Conservation (phyloP, 1,140 invertebrate genomes). For the Daktulosphaira vitifoliae region DNA sequence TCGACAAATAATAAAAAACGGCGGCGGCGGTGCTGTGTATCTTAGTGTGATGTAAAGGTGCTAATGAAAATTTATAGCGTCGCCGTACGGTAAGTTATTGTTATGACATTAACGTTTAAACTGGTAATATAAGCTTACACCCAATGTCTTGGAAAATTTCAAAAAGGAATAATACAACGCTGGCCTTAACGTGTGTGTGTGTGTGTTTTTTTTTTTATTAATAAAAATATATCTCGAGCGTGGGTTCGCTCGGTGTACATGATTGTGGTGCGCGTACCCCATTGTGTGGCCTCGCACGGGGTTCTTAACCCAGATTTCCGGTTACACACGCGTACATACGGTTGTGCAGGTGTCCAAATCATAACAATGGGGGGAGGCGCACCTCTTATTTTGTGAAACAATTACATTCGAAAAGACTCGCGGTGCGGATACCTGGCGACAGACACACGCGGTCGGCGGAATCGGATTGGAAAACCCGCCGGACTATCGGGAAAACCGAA, state of each 20-base stretch:
- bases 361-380: conserved; percentile 25
- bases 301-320: conserved; percentile 17
- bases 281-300: background rate
- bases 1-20: no score
- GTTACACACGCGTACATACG: conserved; percentile 7
- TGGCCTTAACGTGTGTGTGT: no score
- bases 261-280: background rate
- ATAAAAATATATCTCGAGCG: background rate
- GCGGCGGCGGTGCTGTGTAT: no score
- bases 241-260: background rate
- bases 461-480: background rate
- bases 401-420: background rate
- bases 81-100: conserved; percentile 17
- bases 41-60: background rate
- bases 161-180: no score
- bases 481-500: background rate
- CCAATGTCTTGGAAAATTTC: no score
- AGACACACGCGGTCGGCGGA: no score
- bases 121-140: background rate
- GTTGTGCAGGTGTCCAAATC: background rate
- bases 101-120: conserved; percentile 10
- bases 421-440: no score
- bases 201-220: no score
- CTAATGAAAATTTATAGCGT: conserved; percentile 32
- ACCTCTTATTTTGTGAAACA: background rate